Conservation (phyloP, 1,140 invertebrate genomes). For the Drosophila mojavensis region DNA sequence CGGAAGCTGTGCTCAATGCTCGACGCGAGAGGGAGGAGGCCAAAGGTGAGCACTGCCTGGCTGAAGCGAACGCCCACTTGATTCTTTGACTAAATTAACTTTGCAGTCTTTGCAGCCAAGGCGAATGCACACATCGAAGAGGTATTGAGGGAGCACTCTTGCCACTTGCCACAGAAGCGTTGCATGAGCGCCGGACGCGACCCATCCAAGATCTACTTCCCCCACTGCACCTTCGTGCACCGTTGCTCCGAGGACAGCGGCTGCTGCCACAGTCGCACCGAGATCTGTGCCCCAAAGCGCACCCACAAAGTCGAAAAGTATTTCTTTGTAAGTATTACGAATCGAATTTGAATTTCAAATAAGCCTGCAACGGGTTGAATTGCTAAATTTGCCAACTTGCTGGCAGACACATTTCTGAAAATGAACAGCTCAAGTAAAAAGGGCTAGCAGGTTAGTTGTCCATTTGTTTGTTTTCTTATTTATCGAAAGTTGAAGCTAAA, state of each 20-base stretch:
- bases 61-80: not conserved
- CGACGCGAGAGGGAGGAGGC: constrained; percentile 49
- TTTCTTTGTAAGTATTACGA: constrained; percentile 88
- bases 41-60: constrained; percentile 18
- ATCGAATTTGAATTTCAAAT: not conserved
- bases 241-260: constrained; percentile 91
- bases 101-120: constrained; percentile 65
- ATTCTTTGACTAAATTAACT: not conserved
- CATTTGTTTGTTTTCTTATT: too few relatives aligned
- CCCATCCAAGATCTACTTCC: constrained; percentile 88
- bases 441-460: too few relatives aligned
- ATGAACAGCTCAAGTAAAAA: too few relatives aligned
- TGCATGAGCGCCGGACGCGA: constrained; percentile 87
- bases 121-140: constrained; percentile 86
- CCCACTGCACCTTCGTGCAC: constrained; percentile 90
- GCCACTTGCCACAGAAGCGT: constrained; percentile 86
- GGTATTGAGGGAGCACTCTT: constrained; percentile 86
- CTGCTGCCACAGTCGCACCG: constrained; percentile 87
- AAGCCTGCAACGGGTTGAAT: not conserved
- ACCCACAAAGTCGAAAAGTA: constrained; percentile 87
- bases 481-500: too few relatives aligned
- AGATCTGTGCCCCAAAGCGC: constrained; percentile 88
- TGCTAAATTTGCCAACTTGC: not conserved
- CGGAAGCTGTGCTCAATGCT: constrained; percentile 53
- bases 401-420: not conserved